A percentile compares a stretch with the other conserved stretches of the same genome.
phyloP scores from a whole-genome alignment of 2,888 invertebrate species.

The Imbricaverruca yamaguchii region DNA sequence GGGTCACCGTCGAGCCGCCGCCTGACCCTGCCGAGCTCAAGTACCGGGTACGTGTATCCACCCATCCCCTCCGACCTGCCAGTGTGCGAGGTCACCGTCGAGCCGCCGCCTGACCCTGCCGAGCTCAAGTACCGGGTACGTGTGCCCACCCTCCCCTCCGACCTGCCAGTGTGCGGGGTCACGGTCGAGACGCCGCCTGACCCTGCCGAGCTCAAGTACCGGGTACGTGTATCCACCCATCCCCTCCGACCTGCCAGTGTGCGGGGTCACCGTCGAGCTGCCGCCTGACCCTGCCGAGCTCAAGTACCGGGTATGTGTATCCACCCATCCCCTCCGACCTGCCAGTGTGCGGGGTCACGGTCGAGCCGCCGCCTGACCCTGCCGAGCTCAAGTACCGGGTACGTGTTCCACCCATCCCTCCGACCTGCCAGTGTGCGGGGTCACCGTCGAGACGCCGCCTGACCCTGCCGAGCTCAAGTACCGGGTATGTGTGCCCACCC shows the following conservation, averaged over 20 bases:
- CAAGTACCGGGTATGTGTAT: neutral
- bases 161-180: neutral
- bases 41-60: neutral
- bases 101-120: neutral
- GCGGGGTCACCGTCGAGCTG: neutral
- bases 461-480: slow-evolving; percentile 10
- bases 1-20: neutral
- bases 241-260: neutral
- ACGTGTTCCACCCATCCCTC: neutral
- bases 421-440: neutral
- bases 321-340: too few species aligned
- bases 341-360: neutral
- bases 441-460: neutral
- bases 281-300: neutral
- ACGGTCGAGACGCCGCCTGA: neutral
- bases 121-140: slow-evolving; percentile 11
- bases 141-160: too few species aligned
- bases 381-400: slow-evolving; percentile 12
- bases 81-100: neutral
- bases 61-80: neutral
- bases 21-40: slow-evolving; percentile 2
- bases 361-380: neutral
- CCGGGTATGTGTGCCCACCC: neutral
- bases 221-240: neutral
- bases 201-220: slow-evolving; percentile 6